phyloP scores from a whole-genome alignment of 2,888 invertebrate genomes.

The Panzeria rudis region DNA sequence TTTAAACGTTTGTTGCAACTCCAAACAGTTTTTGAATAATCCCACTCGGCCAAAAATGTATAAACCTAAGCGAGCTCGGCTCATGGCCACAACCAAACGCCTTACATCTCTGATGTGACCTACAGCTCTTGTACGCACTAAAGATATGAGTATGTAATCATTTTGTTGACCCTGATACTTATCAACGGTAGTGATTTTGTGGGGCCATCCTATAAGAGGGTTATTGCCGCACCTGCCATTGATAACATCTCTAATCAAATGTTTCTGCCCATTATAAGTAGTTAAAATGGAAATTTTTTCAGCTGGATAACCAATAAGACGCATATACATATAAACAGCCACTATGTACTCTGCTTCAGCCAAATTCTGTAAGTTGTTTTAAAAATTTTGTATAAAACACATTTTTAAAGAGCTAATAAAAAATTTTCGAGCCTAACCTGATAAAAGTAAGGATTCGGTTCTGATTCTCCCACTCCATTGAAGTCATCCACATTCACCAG shows the following conservation, averaged over 20 bases:
- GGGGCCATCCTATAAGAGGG: conserved; percentile 96
- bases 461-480: conserved; percentile 97
- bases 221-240: conserved; percentile 96
- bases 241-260: conserved; percentile 97
- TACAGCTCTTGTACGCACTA: conserved; percentile 98
- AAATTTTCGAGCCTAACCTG: conserved; percentile 86
- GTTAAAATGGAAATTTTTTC: conserved; percentile 98
- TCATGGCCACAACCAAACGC: conserved; percentile 98
- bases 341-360: conserved; percentile 98
- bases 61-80: conserved; percentile 97
- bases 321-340: conserved; percentile 99
- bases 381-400: background rate
- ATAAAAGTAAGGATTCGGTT: conserved; percentile 99
- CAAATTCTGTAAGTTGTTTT: conserved; percentile 86
- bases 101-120: conserved; percentile 98
- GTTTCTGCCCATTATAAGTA: conserved; percentile 99
- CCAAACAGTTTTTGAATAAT: conserved; percentile 98
- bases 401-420: background rate
- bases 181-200: conserved; percentile 98
- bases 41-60: conserved; percentile 97
- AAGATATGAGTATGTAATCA: conserved; percentile 97
- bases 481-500: conserved; percentile 98
- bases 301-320: conserved; percentile 97
- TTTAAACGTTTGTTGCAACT: conserved; percentile 97
- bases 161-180: conserved; percentile 99